Evolutionary conservation across 2,113 vertebrate genomes (phyloP), one percentile per base, ranked within the genome.

Genomic region (Saimiri boliviensis): DNA sequence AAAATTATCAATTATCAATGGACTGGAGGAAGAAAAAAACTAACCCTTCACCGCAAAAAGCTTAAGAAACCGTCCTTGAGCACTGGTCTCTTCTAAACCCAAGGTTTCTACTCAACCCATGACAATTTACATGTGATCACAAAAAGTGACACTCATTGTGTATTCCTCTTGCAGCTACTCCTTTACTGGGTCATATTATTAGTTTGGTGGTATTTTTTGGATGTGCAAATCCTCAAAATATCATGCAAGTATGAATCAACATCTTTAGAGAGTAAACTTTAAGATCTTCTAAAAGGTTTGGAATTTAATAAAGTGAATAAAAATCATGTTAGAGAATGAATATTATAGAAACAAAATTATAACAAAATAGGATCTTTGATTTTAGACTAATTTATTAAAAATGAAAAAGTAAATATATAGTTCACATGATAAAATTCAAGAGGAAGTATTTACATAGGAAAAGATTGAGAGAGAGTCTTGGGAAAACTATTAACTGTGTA

Each of bases 51-150:
- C n/a, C 23, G 2, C 3, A 37, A 21, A 66, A 32, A 54, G 42
- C 42, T 73, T 49, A 74, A 63, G 60, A 60, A 63, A 12, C 0
- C 0, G 21, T 66, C n/a, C 30, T 68, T 42, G 14, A 37, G 30
- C 5, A 25, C 16, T 14, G 10, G 17, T 30, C 10, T 76, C n/a
- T 76, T 37, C 70, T 20, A 76, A 45, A 8, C 19, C 14, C 2
- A 21, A 12, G 45, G 30, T 30, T 23, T 76, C 79, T 56, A 0
- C 21, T 54, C 30, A 74, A 49, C 6, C 14, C 14, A 27, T 2
- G 60, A 63, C 27, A 63, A 14, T 0, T 2, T 5, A 21, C n/a
- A 30, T 0, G 0, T 11, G 19, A 21, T 45, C 27, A 1, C 20
- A 2, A 19, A 58, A 11, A 40, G n/a, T 16, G 1, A 76, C 8